These are phyloP conservation scores for Xanthia togata DNA, from an alignment of 2,888 invertebrate species.

Conservation along the genomic window DNA sequence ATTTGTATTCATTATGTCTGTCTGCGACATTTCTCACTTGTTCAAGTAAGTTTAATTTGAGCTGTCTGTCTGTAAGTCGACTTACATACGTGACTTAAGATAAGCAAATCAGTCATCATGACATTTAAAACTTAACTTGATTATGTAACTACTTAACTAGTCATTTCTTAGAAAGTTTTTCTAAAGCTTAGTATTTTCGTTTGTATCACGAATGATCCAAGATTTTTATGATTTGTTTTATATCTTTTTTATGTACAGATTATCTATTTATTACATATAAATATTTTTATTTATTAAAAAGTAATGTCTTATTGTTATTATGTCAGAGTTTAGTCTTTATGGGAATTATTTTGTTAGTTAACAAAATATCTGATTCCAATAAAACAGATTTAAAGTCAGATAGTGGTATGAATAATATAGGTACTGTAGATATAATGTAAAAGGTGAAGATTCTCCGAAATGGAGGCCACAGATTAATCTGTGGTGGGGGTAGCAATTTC, in stretches of 20 bases:
- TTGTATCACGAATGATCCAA: constrained; percentile 3
- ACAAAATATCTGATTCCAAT: neutral
- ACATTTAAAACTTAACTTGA: constrained; percentile 30
- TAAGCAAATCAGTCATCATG: constrained; percentile 34
- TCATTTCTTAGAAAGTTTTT: constrained; percentile 34
- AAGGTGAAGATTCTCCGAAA: neutral
- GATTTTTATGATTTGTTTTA: neutral
- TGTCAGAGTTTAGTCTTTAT: neutral
- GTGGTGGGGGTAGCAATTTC: neutral
- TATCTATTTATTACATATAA: neutral
- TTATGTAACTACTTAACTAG: constrained; percentile 27
- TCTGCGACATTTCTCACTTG: neutral
- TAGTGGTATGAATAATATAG: neutral
- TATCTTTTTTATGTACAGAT: neutral
- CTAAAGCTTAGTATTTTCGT: neutral
- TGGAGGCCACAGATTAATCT: too few relatives aligned
- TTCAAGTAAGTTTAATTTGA: constrained; percentile 14
- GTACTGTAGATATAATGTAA: neutral
- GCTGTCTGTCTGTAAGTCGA: constrained; percentile 1
- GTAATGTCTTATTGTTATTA: constrained; percentile 7
- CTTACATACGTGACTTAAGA: constrained; percentile 13
- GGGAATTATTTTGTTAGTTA: neutral
- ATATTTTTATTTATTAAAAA: neutral
- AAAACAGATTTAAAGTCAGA: neutral
- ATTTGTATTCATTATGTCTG: constrained; percentile 8